Percentiles rank a stretch among this genome's conserved stretches.
phyloP scores from a whole-genome alignment of 2,888 invertebrate species.

The Drosophila histrio region DNA sequence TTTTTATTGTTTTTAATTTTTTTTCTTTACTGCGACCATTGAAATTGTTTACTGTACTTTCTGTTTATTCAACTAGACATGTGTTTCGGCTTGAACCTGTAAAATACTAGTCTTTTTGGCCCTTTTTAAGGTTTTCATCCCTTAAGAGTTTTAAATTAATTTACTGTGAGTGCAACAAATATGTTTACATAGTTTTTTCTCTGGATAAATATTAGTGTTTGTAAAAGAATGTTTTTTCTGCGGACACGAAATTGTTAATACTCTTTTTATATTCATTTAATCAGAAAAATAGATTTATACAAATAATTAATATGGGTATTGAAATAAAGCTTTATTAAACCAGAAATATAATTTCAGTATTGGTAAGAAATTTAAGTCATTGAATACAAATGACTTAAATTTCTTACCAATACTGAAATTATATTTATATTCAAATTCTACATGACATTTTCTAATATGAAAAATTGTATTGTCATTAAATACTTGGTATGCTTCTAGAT shows the following conservation, averaged over 20 bases:
- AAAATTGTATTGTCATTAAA: too few species aligned
- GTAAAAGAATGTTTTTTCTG: neutral
- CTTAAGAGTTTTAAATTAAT: conserved; percentile 12
- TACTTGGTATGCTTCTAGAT: neutral
- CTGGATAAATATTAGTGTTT: neutral
- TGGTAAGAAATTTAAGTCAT: neutral
- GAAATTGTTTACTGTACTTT: conserved; percentile 28
- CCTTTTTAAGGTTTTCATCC: neutral
- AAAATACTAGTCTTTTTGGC: conserved; percentile 2
- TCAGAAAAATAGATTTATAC: too few species aligned
- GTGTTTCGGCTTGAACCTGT: neutral
- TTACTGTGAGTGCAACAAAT: neutral
- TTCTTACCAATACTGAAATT: too few species aligned
- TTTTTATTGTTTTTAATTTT: conserved; percentile 1
- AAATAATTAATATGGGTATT: too few species aligned
- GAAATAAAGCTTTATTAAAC: too few species aligned
- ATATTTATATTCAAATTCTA: neutral
- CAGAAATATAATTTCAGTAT: neutral
- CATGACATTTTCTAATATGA: neutral
- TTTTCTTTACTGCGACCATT: neutral
- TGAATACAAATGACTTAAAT: too few species aligned
- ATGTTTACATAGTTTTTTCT: neutral
- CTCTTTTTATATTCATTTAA: too few species aligned
- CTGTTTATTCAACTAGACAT: conserved; percentile 27
- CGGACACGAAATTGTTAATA: neutral